Conservation (phyloP, 1,140 invertebrate species). For the Stratiolaelaps scimitus region DNA sequence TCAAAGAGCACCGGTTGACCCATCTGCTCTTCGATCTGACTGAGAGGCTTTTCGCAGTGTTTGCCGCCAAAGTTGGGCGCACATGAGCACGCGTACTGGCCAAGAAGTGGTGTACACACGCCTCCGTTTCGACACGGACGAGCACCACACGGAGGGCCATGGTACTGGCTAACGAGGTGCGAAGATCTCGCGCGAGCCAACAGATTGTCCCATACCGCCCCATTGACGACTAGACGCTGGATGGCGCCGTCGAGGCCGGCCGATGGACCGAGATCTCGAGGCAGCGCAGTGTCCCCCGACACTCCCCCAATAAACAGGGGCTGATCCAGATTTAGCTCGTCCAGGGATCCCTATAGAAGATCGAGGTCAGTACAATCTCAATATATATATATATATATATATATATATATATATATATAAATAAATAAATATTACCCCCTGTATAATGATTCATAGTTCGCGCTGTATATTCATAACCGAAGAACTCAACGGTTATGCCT, state of each 20-base stretch:
- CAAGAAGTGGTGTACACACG: constrained; percentile 58
- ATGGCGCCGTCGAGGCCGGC: constrained; percentile 66
- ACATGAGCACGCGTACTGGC: constrained; percentile 58
- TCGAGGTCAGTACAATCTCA: constrained; percentile 20
- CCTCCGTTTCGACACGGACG: constrained; percentile 60
- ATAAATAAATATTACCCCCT: too few species aligned
- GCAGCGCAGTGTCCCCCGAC: constrained; percentile 55
- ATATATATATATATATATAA: too few species aligned
- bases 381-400: too few species aligned
- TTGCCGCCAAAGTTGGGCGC: constrained; percentile 52
- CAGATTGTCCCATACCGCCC: constrained; percentile 48
- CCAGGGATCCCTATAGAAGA: constrained; percentile 52
- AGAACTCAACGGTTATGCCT: too few species aligned
- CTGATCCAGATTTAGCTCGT: constrained; percentile 66
- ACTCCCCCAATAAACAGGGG: constrained; percentile 70
- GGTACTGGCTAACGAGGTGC: constrained; percentile 50
- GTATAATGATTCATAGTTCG: too few species aligned
- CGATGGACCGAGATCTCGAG: constrained; percentile 56
- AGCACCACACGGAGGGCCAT: constrained; percentile 53
- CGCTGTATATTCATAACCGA: too few species aligned
- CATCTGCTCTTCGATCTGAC: constrained; percentile 31
- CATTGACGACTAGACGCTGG: constrained; percentile 69
- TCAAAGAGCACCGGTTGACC: constrained; percentile 51
- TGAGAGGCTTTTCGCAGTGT: constrained; percentile 52
- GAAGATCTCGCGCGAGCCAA: constrained; percentile 39